These are phyloP conservation scores for Maconellicoccus hirsutus DNA, from an alignment of 1,140 invertebrate genomes.

Conservation along the genomic window DNA sequence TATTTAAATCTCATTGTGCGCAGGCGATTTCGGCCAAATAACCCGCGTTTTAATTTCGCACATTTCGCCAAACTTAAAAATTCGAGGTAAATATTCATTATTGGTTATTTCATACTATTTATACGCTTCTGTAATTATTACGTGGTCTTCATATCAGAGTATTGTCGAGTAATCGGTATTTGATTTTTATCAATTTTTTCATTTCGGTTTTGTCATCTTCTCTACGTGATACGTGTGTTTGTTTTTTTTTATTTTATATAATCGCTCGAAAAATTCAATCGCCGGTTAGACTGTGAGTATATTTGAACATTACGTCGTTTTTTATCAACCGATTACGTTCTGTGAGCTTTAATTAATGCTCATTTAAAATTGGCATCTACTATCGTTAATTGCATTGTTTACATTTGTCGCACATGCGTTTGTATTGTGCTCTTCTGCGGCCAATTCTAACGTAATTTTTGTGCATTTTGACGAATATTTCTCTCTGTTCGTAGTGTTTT, in stretches of 20 bases:
- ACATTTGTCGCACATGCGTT: slow-evolving; percentile 8
- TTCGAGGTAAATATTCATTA: slow-evolving; percentile 9
- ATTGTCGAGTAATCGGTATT: not conserved
- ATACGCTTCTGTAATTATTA: not conserved
- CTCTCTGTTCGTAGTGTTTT: no score
- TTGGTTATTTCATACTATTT: not conserved
- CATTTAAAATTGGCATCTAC: not conserved
- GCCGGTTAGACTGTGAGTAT: not conserved
- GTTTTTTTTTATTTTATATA: not conserved
- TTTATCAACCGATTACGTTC: not conserved
- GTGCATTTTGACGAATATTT: no score
- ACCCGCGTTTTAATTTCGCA: slow-evolving; percentile 7
- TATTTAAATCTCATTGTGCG: not conserved
- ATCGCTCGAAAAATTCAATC: not conserved
- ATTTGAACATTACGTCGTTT: not conserved
- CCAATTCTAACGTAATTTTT: not conserved
- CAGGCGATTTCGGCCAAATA: slow-evolving; percentile 7
- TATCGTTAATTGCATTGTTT: slow-evolving; percentile 10
- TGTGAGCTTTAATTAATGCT: not conserved
- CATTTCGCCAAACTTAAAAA: slow-evolving; percentile 9
- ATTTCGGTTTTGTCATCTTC: not conserved
- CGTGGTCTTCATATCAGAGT: not conserved
- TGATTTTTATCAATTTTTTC: not conserved
- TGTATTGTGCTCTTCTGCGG: not conserved
- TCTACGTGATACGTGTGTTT: no score